Percentiles rank a stretch among this genome's conserved stretches.
These are phyloP conservation scores for Pararge aegeria DNA, from an alignment of 1,140 invertebrate species.

Conservation along the genomic window DNA sequence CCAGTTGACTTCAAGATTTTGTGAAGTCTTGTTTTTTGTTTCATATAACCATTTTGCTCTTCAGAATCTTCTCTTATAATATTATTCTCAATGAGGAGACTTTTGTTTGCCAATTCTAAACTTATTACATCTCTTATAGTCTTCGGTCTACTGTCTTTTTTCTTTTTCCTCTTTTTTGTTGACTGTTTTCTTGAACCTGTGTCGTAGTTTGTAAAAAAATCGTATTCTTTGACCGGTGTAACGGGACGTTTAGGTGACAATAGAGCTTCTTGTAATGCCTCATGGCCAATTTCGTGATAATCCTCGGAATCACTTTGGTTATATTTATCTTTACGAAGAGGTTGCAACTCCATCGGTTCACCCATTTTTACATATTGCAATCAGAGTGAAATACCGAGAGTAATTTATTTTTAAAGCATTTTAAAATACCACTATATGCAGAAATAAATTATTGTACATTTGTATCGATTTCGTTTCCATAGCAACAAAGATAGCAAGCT, in stretches of 20 bases:
- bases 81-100: conserved; percentile 45
- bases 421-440: too few relatives aligned
- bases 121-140: conserved; percentile 51
- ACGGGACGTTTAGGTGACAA: conserved; percentile 20
- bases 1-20: conserved; percentile 14
- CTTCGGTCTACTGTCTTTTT: conserved; percentile 40
- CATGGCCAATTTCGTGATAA: conserved; percentile 60
- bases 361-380: conserved; percentile 31
- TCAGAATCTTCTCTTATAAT: conserved; percentile 32
- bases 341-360: conserved; percentile 53
- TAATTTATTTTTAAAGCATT: too few relatives aligned
- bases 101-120: conserved; percentile 42
- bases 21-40: conserved; percentile 17
- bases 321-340: conserved; percentile 26
- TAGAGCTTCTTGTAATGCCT: conserved; percentile 14
- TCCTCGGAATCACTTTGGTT: conserved; percentile 52
- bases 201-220: conserved; percentile 56
- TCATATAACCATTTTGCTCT: conserved; percentile 34
- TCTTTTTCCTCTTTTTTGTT: conserved; percentile 40
- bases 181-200: conserved; percentile 36
- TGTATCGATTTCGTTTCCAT: not conserved
- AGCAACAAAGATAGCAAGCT: too few relatives aligned
- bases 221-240: conserved; percentile 37
- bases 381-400: too few relatives aligned
- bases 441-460: not conserved